These are phyloP conservation scores for Drosophila nigromelanica DNA, from an alignment of 1,140 invertebrate species.

Conservation along the genomic window DNA sequence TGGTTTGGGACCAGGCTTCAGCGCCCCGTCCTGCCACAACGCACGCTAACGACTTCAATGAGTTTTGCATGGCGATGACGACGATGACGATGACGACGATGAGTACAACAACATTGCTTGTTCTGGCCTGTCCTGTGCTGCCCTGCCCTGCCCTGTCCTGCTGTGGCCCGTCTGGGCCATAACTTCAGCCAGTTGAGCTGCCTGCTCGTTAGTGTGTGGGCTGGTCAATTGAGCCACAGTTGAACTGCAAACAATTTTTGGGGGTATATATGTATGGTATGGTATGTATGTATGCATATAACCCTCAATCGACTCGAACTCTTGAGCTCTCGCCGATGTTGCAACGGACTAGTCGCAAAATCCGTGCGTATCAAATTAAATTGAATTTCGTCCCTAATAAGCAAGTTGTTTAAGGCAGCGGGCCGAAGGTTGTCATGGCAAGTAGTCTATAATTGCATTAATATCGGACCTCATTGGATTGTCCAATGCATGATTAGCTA, in stretches of 20 bases:
- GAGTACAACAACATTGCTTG: constrained; percentile 52
- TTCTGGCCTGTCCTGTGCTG: constrained; percentile 14
- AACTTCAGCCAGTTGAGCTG: constrained; percentile 34
- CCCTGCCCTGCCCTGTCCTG: background rate
- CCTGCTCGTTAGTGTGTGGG: constrained; percentile 40
- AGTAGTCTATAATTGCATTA: constrained; percentile 78
- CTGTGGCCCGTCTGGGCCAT: constrained; percentile 24
- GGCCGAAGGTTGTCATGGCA: constrained; percentile 44
- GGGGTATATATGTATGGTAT: constrained; percentile 16
- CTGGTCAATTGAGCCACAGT: constrained; percentile 75
- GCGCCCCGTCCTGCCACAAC: constrained; percentile 9
- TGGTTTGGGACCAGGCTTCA: constrained; percentile 27
- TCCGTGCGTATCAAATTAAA: constrained; percentile 78
- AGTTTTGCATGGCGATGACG: constrained; percentile 76
- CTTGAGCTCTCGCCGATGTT: constrained; percentile 2
- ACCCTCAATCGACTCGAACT: constrained; percentile 9
- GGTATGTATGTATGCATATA: background rate
- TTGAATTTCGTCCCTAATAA: constrained; percentile 76
- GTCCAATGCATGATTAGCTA: constrained; percentile 74
- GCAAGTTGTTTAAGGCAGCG: constrained; percentile 34
- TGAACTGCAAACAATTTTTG: constrained; percentile 78
- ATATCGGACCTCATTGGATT: constrained; percentile 52
- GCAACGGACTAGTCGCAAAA: constrained; percentile 53
- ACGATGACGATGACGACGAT: constrained; percentile 45
- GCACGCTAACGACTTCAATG: constrained; percentile 78